Base-by-base conservation (phyloP, 2,797 vertebrate species). In the Fringilla coelebs region DNA sequence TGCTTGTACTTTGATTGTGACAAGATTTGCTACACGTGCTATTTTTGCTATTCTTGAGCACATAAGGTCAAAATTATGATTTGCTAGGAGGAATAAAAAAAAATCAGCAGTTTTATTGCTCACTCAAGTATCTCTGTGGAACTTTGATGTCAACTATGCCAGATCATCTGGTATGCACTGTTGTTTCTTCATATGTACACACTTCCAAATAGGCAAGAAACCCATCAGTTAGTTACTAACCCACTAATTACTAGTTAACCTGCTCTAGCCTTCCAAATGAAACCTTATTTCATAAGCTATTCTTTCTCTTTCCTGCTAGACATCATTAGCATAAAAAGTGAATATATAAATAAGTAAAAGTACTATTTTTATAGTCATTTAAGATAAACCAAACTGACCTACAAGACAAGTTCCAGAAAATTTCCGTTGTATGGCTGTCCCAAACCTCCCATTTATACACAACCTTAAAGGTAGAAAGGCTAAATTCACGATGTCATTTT, bases 131-230 rank as follows among this genome's bases (percentile, higher is more conserved):
- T 5, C 5, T 66, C 46, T 22, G 17, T 48, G 28, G 57, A 79
- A 13, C 25, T 89, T 55, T 67, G 26, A 57, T 3, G 18, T 78
- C 13, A 43, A 17, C 14, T 21, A 36, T 15, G 25, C 2, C 25
- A 55, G 14, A 36, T 32, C 13, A 49, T 38, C 25, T 61, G 65
- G 10, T 46, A 75, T 38, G 46, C 11, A 43, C 12, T 22, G 21
- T 7, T 21, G 28, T 9, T 51, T 82, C 51, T 38, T 60, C 55
- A 58, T 17, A 40, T 0, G 1, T 5, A 40, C 0, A 2, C 1
- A 14, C 17, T 76, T 82, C 24, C 66, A 89, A 75, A 72, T 15
- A 82, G 6, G 5, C 4, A 54, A 66, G 20, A 85, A 66, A 49
- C 2, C 13, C 21, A 41, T 24, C 18, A 29, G 7, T 36, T 67